Evolutionary conservation across 2,113 vertebrate species (phyloP), one percentile per base, ranked within the genome.

Genomic region (Pangasianodon hypophthalmus): DNA sequence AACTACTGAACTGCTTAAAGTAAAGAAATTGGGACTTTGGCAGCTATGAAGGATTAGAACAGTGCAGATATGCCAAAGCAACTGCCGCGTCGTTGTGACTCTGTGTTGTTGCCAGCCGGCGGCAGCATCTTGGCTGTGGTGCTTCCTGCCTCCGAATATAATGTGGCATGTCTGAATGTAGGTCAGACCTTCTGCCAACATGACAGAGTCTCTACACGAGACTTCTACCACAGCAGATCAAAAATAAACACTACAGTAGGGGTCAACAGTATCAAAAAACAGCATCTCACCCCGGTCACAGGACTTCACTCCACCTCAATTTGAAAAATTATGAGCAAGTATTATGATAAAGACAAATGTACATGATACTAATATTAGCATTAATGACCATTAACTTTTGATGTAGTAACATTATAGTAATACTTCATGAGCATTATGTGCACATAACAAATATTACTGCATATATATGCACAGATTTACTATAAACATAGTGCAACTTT

Each of bases 81-180:
- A 88, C 85, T 87, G 88, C 73, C 62, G 56, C 67, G 87, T 67
- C 69, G 81, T 88, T 86, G 88, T 88, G 87, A 88, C 89, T 87
- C 79, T n/a, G 82, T 84, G 67, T 82, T 83, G 58, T 87, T 26
- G 50, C 87, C 87, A 52, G 16, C 1, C 60, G 37, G 50, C 83
- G 79, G 48, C 81, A 84, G 87, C 48, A 56, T 87, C 79, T 90
- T 90, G 89, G 90, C 82, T 48, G 64, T 3, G 19, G 52, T 73
- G 80, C 90, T 86, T 89, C 86, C 90, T 88, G 86, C 50, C 89
- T 67, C 90, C 82, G 46, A 92, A 93, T 91, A 92, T 93, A 94
- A 87, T 58, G 77, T 44, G 85, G 88, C 88, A 91, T 91, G 79
- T 62, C 46, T 91, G 89, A 92, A 93, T 93, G 89, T 93, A 93